Evolutionary conservation across 2,797 vertebrate species (phyloP).

Genomic region (Meda fulgida): DNA sequence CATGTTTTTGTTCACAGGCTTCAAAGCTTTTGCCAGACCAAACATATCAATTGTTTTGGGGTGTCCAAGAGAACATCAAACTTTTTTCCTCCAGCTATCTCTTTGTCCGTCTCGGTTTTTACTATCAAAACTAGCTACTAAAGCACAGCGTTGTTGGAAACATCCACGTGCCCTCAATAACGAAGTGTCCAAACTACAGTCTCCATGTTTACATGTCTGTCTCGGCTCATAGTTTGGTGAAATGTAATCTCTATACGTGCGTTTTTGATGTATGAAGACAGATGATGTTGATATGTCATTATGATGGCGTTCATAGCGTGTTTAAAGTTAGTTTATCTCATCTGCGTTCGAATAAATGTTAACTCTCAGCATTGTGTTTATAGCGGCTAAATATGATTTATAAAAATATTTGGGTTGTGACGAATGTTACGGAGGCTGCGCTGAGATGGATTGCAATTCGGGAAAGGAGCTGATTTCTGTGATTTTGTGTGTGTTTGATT

Average conservation of each 20-base stretch:
- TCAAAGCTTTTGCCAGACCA: conserved; percentile 73
- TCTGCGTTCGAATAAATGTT: conserved; percentile 62
- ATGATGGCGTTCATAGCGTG: conserved; percentile 71
- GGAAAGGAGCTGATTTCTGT: conserved; percentile 82
- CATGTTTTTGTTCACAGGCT: conserved; percentile 72
- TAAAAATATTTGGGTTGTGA: conserved; percentile 79
- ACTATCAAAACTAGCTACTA: conserved; percentile 31
- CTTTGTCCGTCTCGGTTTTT: conserved; percentile 53
- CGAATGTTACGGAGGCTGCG: conserved; percentile 75
- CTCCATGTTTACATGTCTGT: background rate
- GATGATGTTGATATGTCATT: conserved; percentile 73
- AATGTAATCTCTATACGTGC: background rate
- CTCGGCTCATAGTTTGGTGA: background rate
- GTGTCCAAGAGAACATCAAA: conserved; percentile 66
- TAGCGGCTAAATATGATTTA: conserved; percentile 80
- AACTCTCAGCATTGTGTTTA: conserved; percentile 74
- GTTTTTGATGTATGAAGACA: conserved; percentile 61
- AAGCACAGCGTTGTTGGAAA: background rate
- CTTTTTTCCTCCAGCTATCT: conserved; percentile 50
- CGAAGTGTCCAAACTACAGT: background rate
- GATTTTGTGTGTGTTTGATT: conserved; percentile 78
- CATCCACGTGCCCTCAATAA: background rate
- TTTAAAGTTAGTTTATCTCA: conserved; percentile 68
- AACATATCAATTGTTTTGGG: conserved; percentile 70
- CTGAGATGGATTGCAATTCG: conserved; percentile 77